Base-by-base conservation (phyloP, 2,113 vertebrate species). In the western clawed frog (Xenopus tropicalis) region DNA sequence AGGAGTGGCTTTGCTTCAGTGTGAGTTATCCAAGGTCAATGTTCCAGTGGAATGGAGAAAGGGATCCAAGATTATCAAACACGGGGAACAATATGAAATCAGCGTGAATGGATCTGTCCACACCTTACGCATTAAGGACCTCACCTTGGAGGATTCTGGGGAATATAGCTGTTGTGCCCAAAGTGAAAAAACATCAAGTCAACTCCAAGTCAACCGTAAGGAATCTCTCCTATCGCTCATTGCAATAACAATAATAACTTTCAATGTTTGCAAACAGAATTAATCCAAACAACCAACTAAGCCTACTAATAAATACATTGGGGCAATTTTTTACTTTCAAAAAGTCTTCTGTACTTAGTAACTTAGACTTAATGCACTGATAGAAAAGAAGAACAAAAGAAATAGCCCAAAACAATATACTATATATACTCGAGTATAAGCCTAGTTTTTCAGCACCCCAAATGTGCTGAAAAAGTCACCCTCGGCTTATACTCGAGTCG, bases 181-280 rank as follows among this genome's bases (percentile, higher is more conserved):
- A 7, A 87, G 86, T 22, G 89, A 80, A 79, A 88, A 84, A 76
- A 93, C 84, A 72, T 83, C 84, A 1, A 89, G 93, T 58, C 85
- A 61, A 0, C 78, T 96, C 13, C 90, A 86, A 14, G 87, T 96
- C 5, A 94, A 93, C 95, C 94, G 94, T 96, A 89, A 2, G 79
- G 17, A 22, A 59, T 23, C 37, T 70, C 9, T n/a, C 52, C 14
- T 48, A 48, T 17, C 16, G 29, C 29, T 37, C 29, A 37, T 37
- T 5, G 1, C 10, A 37, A 61, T 61, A 61, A 61, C 59, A 17
- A 25, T 17, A 24, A 61, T 61, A 61, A 61, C 25, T 6, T 4
- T 29, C 29, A 37, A 6, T 7, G 10, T 37, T 37, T 37, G 29
- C 6, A 37, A 37, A 5, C 29, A 37, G 29, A 37, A 37, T 37